These are phyloP conservation scores for Nannoperca obscura DNA, from an alignment of 2,797 vertebrate genomes.

Conservation along the genomic window DNA sequence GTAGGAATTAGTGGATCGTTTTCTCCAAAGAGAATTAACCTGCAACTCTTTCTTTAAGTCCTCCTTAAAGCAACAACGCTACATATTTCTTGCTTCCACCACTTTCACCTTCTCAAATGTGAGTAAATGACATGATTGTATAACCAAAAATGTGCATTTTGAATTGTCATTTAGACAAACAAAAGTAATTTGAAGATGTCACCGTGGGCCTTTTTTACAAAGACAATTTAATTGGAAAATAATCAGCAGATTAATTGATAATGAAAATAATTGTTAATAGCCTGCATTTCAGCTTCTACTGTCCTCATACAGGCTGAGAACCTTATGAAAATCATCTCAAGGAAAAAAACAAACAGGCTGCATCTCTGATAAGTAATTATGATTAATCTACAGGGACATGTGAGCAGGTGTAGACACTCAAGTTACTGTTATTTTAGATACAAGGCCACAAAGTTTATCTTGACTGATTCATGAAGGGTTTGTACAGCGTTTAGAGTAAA, in stretches of 20 bases:
- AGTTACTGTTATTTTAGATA: background rate
- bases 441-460: background rate
- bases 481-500: too few relatives aligned
- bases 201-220: too few relatives aligned
- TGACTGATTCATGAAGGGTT: background rate
- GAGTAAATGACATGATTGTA: background rate
- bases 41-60: too few relatives aligned
- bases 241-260: background rate
- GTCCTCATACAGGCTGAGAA: background rate
- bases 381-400: background rate
- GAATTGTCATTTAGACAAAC: background rate
- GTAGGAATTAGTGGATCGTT: background rate
- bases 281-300: background rate
- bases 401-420: background rate
- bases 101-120: slow-evolving; percentile 21
- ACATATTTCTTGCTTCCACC: background rate
- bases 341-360: background rate
- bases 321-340: background rate
- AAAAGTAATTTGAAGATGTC: background rate
- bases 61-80: too few relatives aligned
- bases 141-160: slow-evolving; percentile 2
- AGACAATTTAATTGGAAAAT: slow-evolving; percentile 6
- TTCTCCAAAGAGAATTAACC: too few relatives aligned
- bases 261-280: slow-evolving; percentile 16
- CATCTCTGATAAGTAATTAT: background rate